A percentile compares a stretch with the other conserved stretches of the same genome.
phyloP scores from a whole-genome alignment of 2,113 vertebrate genomes.

The Chaetura pelagica region DNA sequence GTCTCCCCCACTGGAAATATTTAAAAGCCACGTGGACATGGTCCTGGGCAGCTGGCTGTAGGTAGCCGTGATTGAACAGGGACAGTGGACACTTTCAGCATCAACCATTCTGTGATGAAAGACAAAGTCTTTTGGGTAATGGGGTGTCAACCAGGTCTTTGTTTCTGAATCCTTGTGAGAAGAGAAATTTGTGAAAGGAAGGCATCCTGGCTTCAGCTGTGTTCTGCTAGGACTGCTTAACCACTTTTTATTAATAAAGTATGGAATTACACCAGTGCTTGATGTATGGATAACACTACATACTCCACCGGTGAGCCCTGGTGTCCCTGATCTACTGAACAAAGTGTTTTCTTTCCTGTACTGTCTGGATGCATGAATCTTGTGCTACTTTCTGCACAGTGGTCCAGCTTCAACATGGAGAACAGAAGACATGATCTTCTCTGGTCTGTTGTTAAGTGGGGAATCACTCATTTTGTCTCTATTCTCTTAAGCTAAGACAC shows the following conservation, averaged over 20 bases:
- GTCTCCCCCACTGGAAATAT: neutral
- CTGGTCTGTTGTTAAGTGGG: neutral
- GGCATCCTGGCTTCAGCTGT: neutral
- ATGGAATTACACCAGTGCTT: neutral
- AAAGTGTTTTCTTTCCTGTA: neutral
- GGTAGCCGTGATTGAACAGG: neutral
- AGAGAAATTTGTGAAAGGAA: neutral
- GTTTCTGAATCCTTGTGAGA: neutral
- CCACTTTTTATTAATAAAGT: neutral
- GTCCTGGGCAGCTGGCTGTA: too few species aligned
- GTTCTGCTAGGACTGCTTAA: neutral
- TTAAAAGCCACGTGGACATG: neutral
- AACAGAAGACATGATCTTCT: neutral
- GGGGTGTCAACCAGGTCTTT: rapidly evolving
- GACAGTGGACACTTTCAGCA: too few species aligned
- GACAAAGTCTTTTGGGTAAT: neutral
- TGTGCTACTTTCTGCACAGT: neutral
- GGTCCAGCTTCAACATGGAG: neutral
- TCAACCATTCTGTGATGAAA: neutral
- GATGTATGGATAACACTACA: neutral
- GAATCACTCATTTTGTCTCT: neutral
- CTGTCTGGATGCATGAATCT: neutral
- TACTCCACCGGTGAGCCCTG: neutral
- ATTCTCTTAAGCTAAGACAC: neutral
- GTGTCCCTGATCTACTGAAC: neutral